Conservation (phyloP, 2,113 vertebrate genomes). For the Variabilichromis moorii region DNA sequence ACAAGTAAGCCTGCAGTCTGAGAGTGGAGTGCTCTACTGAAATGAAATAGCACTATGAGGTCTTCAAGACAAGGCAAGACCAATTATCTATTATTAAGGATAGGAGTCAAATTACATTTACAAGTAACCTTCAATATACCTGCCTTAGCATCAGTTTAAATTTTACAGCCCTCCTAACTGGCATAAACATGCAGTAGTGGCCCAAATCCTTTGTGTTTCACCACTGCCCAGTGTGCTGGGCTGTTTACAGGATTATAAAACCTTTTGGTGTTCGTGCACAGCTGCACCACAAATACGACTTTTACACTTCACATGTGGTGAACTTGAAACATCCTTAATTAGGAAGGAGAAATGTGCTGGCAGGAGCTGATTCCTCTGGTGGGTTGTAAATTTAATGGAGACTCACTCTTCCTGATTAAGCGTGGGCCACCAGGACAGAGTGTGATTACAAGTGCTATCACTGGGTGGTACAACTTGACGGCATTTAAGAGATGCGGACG, state of each 20-base stretch:
- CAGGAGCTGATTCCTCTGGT: background rate
- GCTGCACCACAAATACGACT: background rate
- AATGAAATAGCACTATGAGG: background rate
- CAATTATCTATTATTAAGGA: background rate
- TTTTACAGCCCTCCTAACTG: background rate
- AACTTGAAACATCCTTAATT: background rate
- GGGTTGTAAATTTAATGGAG: slow-evolving; percentile 33
- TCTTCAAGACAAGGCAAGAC: background rate
- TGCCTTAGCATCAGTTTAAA: background rate
- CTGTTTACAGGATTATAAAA: background rate
- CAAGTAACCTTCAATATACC: background rate
- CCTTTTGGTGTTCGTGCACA: background rate
- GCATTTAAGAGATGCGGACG: slow-evolving; percentile 11
- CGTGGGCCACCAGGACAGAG: background rate
- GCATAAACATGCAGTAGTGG: background rate
- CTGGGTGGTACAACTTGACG: background rate
- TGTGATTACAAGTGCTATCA: slow-evolving; percentile 18
- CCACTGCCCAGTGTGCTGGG: background rate
- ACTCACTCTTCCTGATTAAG: slow-evolving; percentile 11
- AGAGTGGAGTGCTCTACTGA: background rate
- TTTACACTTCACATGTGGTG: background rate
- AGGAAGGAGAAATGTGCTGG: background rate
- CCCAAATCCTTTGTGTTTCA: background rate
- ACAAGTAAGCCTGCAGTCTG: background rate
- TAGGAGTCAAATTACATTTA: background rate